Base-by-base conservation (phyloP, 2,113 vertebrate genomes). In the Sinosuthora webbiana region DNA sequence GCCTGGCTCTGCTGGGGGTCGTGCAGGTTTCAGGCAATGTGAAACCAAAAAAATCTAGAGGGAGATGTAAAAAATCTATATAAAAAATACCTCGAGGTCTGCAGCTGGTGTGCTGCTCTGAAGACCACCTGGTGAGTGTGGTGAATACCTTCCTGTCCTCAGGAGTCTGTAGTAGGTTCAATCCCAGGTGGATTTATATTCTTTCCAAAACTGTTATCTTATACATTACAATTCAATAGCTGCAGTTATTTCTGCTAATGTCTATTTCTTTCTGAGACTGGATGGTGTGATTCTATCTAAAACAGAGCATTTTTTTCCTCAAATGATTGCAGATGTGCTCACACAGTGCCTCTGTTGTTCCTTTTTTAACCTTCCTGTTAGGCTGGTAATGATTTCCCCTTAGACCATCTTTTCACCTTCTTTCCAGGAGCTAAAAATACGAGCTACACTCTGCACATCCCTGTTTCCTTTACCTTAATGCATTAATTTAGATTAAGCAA, bases 401-500 rank as follows among this genome's bases (percentile, higher is more conserved):
- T 89, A 89, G 91, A 95, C 76, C 76, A 62, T 83, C 67, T 91
- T 87, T 81, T 89, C 77, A 95, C 87, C 39, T 33, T 70, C 55
- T 87, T 93, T 84, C 56, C 77, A 89, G 81, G 47, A 89, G 92
- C 84, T 87, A 89, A 94, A 94, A 96, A 87, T 95, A 63, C 0
- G 7, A 84, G 35, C 42, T 59, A 6, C 55, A 18, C 80, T 90
- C 79, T 62, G 56, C 73, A 83, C 56, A 89, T 83, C 35, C 44
- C 59, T 23, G 17, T 68, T 94, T 75, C 71, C 59, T 88, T 74
- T 53, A 83, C 76, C 83, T 80, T 77, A 49, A 30, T 60, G 15
- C 44, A n/a, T 47, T 57, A 50, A 71, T 86, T 53, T 76, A 53
- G 68, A 86, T 64, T 13, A 86, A 52, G 59, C 35, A 67, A 60